These are phyloP conservation scores for Tarsius wallacei DNA, from an alignment of 2,797 vertebrate species.

Conservation along the genomic window DNA sequence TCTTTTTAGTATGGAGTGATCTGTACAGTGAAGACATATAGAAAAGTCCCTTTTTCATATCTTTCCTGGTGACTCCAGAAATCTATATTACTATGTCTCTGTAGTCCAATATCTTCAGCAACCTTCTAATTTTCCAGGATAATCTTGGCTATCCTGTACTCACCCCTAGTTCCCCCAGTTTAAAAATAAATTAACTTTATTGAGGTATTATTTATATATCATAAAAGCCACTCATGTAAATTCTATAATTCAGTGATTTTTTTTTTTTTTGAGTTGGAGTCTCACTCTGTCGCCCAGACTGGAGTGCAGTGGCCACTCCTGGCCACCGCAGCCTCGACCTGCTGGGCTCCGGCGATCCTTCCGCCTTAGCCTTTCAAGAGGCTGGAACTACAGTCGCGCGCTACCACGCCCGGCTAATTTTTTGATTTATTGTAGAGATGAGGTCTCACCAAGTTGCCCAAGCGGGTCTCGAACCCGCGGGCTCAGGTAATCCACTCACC, in stretches of 20 bases:
- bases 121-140: not conserved
- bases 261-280: not conserved
- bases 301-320: not conserved
- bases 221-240: not conserved
- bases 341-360: not conserved
- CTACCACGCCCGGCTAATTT: not conserved
- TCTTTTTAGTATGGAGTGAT: conserved; percentile 16
- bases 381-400: not conserved
- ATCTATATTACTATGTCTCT: conserved; percentile 14
- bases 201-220: not conserved
- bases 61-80: conserved; percentile 39
- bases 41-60: conserved; percentile 26
- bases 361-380: not conserved
- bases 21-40: not conserved
- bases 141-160: not conserved
- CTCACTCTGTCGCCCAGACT: not conserved
- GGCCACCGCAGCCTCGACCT: not conserved
- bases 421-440: not conserved
- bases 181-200: not conserved
- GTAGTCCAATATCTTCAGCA: not conserved
- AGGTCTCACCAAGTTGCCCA: not conserved
- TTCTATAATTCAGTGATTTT: not conserved
- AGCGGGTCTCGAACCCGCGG: not conserved
- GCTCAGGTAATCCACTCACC: not conserved
- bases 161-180: not conserved